Evolutionary conservation across 2,113 vertebrate species (phyloP).

Genomic region (Chloebia gouldiae): DNA sequence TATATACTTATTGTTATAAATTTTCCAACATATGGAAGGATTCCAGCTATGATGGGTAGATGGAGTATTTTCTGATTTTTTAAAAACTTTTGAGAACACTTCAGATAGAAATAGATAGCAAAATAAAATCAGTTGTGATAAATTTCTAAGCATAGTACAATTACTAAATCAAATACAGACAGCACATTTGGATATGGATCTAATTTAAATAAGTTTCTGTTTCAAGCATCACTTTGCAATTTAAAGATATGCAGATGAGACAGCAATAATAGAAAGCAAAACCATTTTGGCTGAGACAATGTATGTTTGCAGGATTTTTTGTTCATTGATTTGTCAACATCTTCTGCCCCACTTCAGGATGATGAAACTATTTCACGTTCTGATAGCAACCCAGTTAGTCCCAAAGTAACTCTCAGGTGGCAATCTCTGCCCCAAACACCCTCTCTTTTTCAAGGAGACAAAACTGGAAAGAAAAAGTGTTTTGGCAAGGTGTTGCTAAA

Average conservation of each 20-base stretch:
- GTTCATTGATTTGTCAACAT: neutral
- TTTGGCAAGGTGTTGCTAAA: conserved; percentile 24
- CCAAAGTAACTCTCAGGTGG: neutral
- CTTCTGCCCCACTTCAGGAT: neutral
- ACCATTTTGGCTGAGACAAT: rapidly evolving
- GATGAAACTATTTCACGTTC: neutral
- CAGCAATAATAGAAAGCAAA: neutral
- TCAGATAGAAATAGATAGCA: neutral
- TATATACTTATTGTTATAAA: neutral
- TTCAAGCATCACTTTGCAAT: neutral
- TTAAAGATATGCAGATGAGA: neutral
- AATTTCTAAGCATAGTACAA: neutral
- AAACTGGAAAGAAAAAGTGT: neutral
- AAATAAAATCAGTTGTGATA: neutral
- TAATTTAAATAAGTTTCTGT: neutral
- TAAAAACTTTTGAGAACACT: neutral
- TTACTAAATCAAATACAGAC: neutral
- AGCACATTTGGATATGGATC: neutral
- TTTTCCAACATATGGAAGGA: neutral
- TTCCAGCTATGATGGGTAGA: neutral
- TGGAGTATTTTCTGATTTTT: neutral
- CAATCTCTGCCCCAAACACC: neutral
- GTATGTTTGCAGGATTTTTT: neutral
- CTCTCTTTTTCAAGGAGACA: neutral
- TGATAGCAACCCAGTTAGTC: neutral